Percentiles rank a stretch among this genome's conserved stretches.
Conservation (phyloP, 1,140 invertebrate species). For the Proales similis region DNA sequence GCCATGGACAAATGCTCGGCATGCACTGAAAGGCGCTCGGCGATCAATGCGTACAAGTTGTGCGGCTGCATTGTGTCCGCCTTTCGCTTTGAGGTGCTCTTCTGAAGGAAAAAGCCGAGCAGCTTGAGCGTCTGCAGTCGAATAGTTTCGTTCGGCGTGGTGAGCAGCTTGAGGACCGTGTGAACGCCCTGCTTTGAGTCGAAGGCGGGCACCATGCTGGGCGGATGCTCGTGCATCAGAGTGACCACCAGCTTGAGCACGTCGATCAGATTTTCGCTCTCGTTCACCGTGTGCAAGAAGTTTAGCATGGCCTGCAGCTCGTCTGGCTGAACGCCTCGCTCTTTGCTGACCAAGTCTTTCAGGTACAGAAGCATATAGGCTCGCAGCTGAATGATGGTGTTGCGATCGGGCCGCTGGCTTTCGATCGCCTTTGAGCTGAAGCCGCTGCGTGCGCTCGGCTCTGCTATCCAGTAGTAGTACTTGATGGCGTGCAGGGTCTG, state of each 20-base stretch:
- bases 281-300: slow-evolving; percentile 87
- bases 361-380: slow-evolving; percentile 89
- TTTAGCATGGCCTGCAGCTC: slow-evolving; percentile 96
- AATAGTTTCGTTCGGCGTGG: slow-evolving; percentile 87
- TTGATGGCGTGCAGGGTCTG: slow-evolving; percentile 97
- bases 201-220: slow-evolving; percentile 95
- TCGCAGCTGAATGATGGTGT: slow-evolving; percentile 84
- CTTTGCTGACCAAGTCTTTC: slow-evolving; percentile 91
- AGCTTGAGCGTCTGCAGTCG: slow-evolving; percentile 88
- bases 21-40: slow-evolving; percentile 80
- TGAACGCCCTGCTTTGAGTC: slow-evolving; percentile 85
- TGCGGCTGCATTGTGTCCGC: slow-evolving; percentile 89
- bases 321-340: slow-evolving; percentile 91
- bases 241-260: slow-evolving; percentile 92
- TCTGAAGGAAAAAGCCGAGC: slow-evolving; percentile 82
- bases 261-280: slow-evolving; percentile 97
- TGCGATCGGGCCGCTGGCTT: slow-evolving; percentile 74
- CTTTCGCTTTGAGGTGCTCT: slow-evolving; percentile 76
- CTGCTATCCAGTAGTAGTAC: slow-evolving; percentile 97
- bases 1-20: slow-evolving; percentile 79
- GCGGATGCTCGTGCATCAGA: slow-evolving; percentile 92
- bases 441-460: slow-evolving; percentile 84
- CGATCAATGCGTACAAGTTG: slow-evolving; percentile 90
- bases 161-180: slow-evolving; percentile 90
- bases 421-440: slow-evolving; percentile 75